Percentiles rank a stretch among this genome's conserved stretches.
These are phyloP conservation scores for Clanis bilineata DNA, from an alignment of 2,888 invertebrate species.

Conservation along the genomic window DNA sequence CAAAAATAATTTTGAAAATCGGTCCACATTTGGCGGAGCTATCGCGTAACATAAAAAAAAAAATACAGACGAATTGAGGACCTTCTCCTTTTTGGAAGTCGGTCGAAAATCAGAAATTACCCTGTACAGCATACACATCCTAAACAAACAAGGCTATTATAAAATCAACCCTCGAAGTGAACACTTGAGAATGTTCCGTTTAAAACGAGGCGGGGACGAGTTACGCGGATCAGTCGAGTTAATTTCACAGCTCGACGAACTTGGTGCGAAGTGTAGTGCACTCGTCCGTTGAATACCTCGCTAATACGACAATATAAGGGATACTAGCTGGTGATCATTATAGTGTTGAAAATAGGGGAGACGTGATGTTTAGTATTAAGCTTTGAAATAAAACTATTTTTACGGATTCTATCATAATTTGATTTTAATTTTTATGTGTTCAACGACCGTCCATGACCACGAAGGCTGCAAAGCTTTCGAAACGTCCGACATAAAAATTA, in stretches of 20 bases:
- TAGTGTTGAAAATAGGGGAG: background rate
- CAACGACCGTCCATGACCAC: too few relatives aligned
- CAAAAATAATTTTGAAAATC: too few relatives aligned
- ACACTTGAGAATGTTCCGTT: background rate
- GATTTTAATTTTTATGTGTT: too few relatives aligned
- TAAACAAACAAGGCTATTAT: background rate
- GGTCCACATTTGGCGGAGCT: too few relatives aligned
- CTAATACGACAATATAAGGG: background rate
- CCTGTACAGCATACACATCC: background rate
- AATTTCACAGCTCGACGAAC: conserved; percentile 27
- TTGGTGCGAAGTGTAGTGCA: conserved; percentile 16
- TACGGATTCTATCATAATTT: too few relatives aligned
- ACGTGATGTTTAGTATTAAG: too few relatives aligned
- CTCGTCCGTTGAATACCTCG: background rate
- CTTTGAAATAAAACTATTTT: too few relatives aligned
- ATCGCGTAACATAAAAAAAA: too few relatives aligned
- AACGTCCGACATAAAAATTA: too few relatives aligned
- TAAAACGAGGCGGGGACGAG: background rate
- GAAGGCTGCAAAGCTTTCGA: too few relatives aligned
- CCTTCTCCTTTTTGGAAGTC: too few relatives aligned
- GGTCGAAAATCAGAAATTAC: background rate
- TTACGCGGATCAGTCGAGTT: conserved; percentile 23
- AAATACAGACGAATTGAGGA: too few relatives aligned
- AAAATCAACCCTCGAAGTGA: background rate
- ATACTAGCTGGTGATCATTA: background rate